Percentiles rank a stretch among this genome's conserved stretches.
Conservation (phyloP, 2,113 vertebrate genomes). For the Spea bombifrons region DNA sequence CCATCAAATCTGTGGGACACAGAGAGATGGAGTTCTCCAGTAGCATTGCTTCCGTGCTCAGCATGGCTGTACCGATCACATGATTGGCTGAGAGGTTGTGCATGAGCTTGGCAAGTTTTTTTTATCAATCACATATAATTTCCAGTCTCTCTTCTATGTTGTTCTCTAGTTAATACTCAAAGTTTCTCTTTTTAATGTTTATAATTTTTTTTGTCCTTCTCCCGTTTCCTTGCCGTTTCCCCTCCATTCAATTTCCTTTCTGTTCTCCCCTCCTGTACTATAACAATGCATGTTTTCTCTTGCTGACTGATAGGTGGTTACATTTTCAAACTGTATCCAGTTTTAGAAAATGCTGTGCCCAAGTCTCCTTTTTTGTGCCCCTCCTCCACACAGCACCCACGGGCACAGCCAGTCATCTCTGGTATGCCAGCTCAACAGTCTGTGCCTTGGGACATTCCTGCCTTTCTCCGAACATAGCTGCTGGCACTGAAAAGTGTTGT, state of each 20-base stretch:
- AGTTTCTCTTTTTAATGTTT: too few species aligned
- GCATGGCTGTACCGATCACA: too few species aligned
- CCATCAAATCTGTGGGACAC: too few species aligned
- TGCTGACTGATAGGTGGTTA: conserved; percentile 14
- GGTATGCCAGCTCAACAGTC: conserved; percentile 33
- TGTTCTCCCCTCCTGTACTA: not conserved
- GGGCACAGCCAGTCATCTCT: conserved; percentile 36
- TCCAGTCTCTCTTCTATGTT: too few species aligned
- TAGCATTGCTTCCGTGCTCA: too few species aligned
- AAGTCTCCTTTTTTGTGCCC: conserved; percentile 10
- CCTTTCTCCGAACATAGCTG: not conserved
- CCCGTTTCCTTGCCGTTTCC: not conserved
- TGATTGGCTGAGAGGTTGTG: too few species aligned
- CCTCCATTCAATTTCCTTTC: not conserved
- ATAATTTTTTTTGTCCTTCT: too few species aligned
- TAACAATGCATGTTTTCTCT: not conserved
- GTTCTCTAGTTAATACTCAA: too few species aligned
- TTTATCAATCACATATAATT: too few species aligned
- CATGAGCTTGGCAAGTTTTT: too few species aligned
- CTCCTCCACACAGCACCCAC: conserved; percentile 39
- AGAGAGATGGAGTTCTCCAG: too few species aligned
- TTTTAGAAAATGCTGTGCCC: conserved; percentile 21
- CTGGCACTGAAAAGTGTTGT: not conserved
- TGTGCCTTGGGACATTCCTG: conserved; percentile 13
- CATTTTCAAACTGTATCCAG: conserved; percentile 15